These are phyloP conservation scores for Pheosia tremula DNA, from an alignment of 2,888 invertebrate genomes.

Conservation along the genomic window DNA sequence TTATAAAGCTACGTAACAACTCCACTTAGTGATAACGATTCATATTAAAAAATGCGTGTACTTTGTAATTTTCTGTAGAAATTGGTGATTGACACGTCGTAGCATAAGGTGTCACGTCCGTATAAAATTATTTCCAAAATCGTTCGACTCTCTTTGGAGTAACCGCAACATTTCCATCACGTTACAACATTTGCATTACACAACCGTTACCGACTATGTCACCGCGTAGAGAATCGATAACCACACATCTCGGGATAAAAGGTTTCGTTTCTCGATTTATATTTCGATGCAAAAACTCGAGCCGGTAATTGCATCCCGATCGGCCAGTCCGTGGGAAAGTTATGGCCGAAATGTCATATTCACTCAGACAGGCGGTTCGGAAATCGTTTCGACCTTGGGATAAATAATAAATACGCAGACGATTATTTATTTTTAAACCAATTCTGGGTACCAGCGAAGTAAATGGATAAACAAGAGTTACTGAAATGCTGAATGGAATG, in stretches of 20 bases:
- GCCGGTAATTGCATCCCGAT: conserved; percentile 66
- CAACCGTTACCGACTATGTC: conserved; percentile 51
- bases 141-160: conserved; percentile 20
- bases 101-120: conserved; percentile 27
- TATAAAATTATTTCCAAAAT: conserved; percentile 32
- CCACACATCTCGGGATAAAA: conserved; percentile 44
- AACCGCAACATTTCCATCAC: conserved; percentile 34
- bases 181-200: conserved; percentile 47
- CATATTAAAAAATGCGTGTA: conserved; percentile 23
- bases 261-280: conserved; percentile 47
- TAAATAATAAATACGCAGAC: conserved; percentile 30
- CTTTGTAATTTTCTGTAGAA: conserved; percentile 22
- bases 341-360: conserved; percentile 79
- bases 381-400: conserved; percentile 41
- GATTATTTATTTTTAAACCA: conserved; percentile 22
- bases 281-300: conserved; percentile 62
- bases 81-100: conserved; percentile 30
- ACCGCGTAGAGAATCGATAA: conserved; percentile 57
- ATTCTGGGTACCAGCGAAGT: conserved; percentile 3
- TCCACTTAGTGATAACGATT: conserved; percentile 6
- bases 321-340: conserved; percentile 72
- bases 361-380: conserved; percentile 45
- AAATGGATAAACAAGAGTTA: neutral
- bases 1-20: neutral
- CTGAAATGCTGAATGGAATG: neutral